phyloP scores from a whole-genome alignment of 2,888 invertebrate species.

The Thera obeliscata region DNA sequence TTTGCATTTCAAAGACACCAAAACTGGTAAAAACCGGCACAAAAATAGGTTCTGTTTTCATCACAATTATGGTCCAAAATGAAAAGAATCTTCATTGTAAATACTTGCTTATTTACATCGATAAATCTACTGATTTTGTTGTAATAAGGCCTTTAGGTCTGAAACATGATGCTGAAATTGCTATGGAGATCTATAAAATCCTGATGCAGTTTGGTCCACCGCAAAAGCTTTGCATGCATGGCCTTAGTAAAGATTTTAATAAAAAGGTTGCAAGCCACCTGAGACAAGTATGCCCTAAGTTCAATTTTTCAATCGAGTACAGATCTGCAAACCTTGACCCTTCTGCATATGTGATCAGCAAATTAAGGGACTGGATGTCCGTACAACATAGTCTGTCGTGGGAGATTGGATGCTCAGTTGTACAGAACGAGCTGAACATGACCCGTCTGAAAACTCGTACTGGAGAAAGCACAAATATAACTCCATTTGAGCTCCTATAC shows the following conservation, averaged over 20 bases:
- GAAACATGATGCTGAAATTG: conserved; percentile 27
- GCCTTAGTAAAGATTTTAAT: conserved; percentile 19
- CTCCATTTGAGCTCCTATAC: conserved; percentile 20
- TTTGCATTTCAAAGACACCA: conserved; percentile 13
- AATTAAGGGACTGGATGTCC: conserved; percentile 22
- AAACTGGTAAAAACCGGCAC: not conserved
- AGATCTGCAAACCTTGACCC: conserved; percentile 16
- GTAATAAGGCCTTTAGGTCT: conserved; percentile 28
- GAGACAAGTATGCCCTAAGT: conserved; percentile 22
- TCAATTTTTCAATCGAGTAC: conserved; percentile 19
- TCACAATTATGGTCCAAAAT: conserved; percentile 23
- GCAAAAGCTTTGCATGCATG: conserved; percentile 20
- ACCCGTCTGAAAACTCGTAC: not conserved
- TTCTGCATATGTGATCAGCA: conserved; percentile 22
- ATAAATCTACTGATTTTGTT: conserved; percentile 29
- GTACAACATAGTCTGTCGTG: conserved; percentile 11
- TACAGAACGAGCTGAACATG: conserved; percentile 30
- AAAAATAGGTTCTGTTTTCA: conserved; percentile 18
- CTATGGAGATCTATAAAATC: conserved; percentile 32
- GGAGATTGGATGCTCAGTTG: conserved; percentile 31
- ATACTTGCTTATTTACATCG: conserved; percentile 32
- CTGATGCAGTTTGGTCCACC: conserved; percentile 32
- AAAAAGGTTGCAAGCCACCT: conserved; percentile 12
- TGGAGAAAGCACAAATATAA: not conserved
- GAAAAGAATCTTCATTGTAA: not conserved